Percentiles rank a stretch among this genome's conserved stretches.
These are phyloP conservation scores for Drosophila orosa DNA, from an alignment of 1,140 invertebrate species.

Conservation along the genomic window DNA sequence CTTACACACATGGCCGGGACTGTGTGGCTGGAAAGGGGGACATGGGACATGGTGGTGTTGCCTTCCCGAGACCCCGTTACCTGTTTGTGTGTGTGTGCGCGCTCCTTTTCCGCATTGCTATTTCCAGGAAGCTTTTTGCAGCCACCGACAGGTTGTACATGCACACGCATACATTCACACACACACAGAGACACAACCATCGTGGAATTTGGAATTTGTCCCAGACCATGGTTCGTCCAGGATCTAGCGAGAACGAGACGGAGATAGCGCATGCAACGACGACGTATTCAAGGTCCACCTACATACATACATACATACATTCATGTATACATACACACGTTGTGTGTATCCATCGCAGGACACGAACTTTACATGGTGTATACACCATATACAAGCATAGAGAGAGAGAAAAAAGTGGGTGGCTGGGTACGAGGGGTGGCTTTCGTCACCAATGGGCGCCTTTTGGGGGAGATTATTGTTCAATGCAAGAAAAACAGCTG, in stretches of 20 bases:
- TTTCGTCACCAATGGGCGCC: conserved; percentile 37
- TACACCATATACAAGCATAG: conserved; percentile 9
- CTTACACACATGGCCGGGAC: neutral
- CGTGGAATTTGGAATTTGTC: conserved; percentile 69
- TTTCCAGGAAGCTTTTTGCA: conserved; percentile 23
- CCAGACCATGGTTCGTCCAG: conserved; percentile 67
- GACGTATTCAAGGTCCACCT: conserved; percentile 72
- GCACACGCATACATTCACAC: conserved; percentile 1
- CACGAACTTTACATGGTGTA: conserved; percentile 31
- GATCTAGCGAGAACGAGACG: neutral
- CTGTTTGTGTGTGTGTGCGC: neutral
- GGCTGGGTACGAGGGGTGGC: conserved; percentile 16
- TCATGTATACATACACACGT: neutral
- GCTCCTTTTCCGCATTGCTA: conserved; percentile 36
- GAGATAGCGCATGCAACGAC: neutral
- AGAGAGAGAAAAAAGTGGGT: conserved; percentile 11
- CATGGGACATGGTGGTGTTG: too few species aligned
- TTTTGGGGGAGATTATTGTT: neutral
- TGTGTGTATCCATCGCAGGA: conserved; percentile 35
- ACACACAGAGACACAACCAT: conserved; percentile 1
- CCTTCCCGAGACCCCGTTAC: conserved; percentile 14
- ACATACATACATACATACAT: conserved; percentile 11
- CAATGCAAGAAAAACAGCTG: neutral
- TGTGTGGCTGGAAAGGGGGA: neutral
- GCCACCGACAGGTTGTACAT: conserved; percentile 5